Base-by-base conservation (phyloP, 2,797 vertebrate species). In the Sebastes hubbsi region DNA sequence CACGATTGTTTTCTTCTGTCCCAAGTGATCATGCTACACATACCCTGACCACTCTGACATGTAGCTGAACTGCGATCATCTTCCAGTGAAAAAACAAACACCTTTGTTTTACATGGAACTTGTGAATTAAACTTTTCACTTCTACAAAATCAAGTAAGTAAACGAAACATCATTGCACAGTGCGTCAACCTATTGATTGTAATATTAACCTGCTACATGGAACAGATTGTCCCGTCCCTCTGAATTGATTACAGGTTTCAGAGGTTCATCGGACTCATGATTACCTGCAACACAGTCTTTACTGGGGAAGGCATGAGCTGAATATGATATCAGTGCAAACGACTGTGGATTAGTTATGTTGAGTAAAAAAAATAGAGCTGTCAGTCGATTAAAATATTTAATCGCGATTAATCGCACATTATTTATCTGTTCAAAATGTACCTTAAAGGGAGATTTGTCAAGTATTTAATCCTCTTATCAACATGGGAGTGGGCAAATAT, bases 161-260 rank as follows among this genome's bases (percentile, higher is more conserved):
- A 71, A 71, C 34, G 64, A 75, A 82, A 78, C 52, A 25, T 55
- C 34, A 49, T 36, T 79, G 54, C 46, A 63, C 54, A 63, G 16
- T 25, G 59, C 60, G 34, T 61, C 54, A 18, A 38, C 16, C 56
- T 72, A 79, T 67, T 80, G 83, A 80, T 64, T 80, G 46, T 52
- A 69, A 66, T 77, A 77, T 89, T 81, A 87, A 84, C 63, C 80
- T 62, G 68, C 80, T n/a, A n/a, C 77, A 46, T 30, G 54, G 29
- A 86, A 16, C 71, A 63, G 49, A 60, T 55, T 76, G 68, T 54
- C 9, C 75, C 54, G 42, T 54, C 12, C 64, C 72, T 78, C 49
- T 73, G 72, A 80, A 83, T 68, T 66, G 84, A 85, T 85, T 63
- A 55, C 22, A 42, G 77, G 82, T 72, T 67, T 69, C 78, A 58